Percentiles rank a stretch among this genome's conserved stretches.
Conservation (phyloP, 2,797 vertebrate genomes). For the Acipenser oxyrinchus region DNA sequence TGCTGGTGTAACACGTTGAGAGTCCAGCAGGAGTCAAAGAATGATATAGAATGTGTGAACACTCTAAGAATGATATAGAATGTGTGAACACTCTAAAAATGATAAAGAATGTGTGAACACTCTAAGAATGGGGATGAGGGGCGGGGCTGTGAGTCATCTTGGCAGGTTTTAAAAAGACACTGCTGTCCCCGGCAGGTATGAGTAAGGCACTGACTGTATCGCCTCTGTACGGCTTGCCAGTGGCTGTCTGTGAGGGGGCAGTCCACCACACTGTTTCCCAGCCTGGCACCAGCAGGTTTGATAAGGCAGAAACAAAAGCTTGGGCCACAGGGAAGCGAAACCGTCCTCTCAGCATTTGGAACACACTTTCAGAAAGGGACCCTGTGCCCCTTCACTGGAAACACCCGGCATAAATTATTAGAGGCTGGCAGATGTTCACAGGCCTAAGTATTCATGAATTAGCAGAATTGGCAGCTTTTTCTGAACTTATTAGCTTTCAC, state of each 20-base stretch:
- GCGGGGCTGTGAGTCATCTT: no score
- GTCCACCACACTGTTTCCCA: constrained; percentile 20
- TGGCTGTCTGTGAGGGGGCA: constrained; percentile 21
- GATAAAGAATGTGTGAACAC: no score
- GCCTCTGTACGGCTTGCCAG: constrained; percentile 16
- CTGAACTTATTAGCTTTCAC: constrained; percentile 56
- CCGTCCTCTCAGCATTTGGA: constrained; percentile 37
- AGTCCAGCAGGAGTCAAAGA: no score
- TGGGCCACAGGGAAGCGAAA: constrained; percentile 35
- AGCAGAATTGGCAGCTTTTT: constrained; percentile 59
- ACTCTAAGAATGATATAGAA: no score
- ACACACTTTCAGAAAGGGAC: neutral
- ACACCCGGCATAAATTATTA: constrained; percentile 68
- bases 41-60: no score
- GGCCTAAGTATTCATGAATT: constrained; percentile 79
- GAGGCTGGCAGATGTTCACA: constrained; percentile 72
- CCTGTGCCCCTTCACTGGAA: constrained; percentile 54
- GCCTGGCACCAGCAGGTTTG: constrained; percentile 31
- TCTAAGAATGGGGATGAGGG: neutral
- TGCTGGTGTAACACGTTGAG: no score
- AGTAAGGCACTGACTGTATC: no score
- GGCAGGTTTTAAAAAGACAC: no score
- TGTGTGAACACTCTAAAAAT: no score
- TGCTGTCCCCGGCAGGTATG: no score
- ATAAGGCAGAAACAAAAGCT: constrained; percentile 40